Percentiles rank a stretch among this genome's conserved stretches.
Evolutionary conservation across 1,140 invertebrate species (phyloP).

Genomic region (Lepidurus arcticus): DNA sequence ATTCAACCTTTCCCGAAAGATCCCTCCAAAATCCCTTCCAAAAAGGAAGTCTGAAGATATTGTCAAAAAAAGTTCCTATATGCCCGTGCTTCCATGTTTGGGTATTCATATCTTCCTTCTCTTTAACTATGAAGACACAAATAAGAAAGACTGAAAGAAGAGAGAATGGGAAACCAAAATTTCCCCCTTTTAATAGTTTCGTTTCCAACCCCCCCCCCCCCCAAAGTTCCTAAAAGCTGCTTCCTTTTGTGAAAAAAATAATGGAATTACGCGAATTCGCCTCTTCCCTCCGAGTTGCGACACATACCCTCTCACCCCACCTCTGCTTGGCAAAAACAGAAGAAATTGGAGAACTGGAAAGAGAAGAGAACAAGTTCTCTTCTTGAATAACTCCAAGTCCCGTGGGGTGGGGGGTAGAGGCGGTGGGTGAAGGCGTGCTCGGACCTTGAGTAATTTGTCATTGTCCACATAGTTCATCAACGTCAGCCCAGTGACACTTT

Average conservation of each 20-base stretch:
- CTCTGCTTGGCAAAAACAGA: no score
- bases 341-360: no score
- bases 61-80: background rate
- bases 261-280: no score
- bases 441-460: conserved; percentile 9
- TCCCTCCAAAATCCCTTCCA: background rate
- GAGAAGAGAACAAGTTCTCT: background rate
- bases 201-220: no score
- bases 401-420: background rate
- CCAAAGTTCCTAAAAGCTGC: no score
- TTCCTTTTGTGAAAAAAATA: no score
- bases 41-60: background rate
- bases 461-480: conserved; percentile 22
- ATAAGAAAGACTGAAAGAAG: no score
- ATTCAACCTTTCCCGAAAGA: background rate
- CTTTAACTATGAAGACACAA: background rate
- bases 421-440: background rate
- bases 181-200: no score
- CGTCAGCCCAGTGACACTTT: conserved; percentile 20
- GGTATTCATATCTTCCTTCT: conserved; percentile 1
- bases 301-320: no score
- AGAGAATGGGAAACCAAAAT: no score
- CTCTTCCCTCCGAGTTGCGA: no score
- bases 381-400: background rate
- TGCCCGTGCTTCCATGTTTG: conserved; percentile 10